Evolutionary conservation across 1,140 invertebrate species (phyloP).

Genomic region (Papilio dardanus): DNA sequence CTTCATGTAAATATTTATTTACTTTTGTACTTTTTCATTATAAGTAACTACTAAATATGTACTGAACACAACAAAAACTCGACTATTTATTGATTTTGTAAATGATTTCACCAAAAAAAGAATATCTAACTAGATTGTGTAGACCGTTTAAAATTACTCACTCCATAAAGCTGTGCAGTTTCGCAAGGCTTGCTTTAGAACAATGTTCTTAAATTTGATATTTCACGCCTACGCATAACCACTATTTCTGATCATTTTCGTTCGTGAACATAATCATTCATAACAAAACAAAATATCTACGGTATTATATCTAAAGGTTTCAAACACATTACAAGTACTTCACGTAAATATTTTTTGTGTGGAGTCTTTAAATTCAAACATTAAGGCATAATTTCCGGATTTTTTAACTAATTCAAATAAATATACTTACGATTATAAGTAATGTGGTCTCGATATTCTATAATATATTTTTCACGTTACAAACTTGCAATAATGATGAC

Average conservation of each 20-base stretch:
- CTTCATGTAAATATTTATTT: neutral
- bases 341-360: neutral
- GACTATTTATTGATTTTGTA: too few relatives aligned
- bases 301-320: too few relatives aligned
- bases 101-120: neutral
- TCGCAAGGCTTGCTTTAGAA: constrained; percentile 30
- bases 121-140: neutral
- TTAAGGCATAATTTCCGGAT: neutral
- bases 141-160: constrained; percentile 8
- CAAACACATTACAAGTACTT: neutral
- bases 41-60: too few relatives aligned
- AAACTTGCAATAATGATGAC: neutral
- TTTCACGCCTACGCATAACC: neutral
- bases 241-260: neutral
- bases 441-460: too few relatives aligned
- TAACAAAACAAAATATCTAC: neutral
- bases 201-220: constrained; percentile 20
- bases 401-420: neutral
- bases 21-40: neutral
- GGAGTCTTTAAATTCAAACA: neutral
- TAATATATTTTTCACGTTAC: neutral
- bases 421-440: too few relatives aligned
- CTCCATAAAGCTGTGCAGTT: constrained; percentile 9
- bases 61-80: neutral
- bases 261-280: neutral